Base-by-base conservation (phyloP, 2,113 vertebrate genomes). In the Romanogobio albipinnatus region DNA sequence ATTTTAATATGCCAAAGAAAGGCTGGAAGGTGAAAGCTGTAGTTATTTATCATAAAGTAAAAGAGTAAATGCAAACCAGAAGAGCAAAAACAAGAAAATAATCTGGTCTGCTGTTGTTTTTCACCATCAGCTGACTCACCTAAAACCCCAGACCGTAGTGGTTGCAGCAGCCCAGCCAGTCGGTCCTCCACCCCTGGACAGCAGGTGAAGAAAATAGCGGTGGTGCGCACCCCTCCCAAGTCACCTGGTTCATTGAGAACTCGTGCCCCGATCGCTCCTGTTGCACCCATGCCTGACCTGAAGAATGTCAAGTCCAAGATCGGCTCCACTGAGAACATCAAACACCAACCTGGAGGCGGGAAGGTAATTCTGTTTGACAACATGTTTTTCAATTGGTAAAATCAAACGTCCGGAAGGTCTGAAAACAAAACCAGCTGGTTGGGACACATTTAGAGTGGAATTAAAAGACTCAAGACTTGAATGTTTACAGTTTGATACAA, bases 291-390 rank as follows among this genome's bases (percentile, higher is more conserved):
- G 95, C 97, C 97, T 0, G 96, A 98, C 88, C 94, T 98, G 85
- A 98, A 96, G 88, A 97, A 97, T 0, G 89, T 98, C 81, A 95
- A 71, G 84, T 98, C 97, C 87, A 98, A 98, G 95, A 95, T 98
- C 0, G 96, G 97, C 89, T 98, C 97, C 45, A 98, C 94, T 0
- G 97, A 97, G 5, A 98, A 98, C 93, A 93, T 98, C 86, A 97
- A 96, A 90, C 95, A 98, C 90, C 94, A 96, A 89, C 97, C 97
- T 0, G 97, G 97, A 87, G 97, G 97, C 0, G 97, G 97, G 77
- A 97, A 96, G 96, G 97, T 98, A 95, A 92, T 73, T 36, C 26
- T 6, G 3, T 26, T 33, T 22, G 51, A 19, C 51, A 56, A 56
- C 17, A 56, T 56, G 5, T 19, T 56, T 56, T 51, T 47, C 2